These are phyloP conservation scores for Sebastes glaucus DNA, from an alignment of 2,797 vertebrate species.

Conservation along the genomic window DNA sequence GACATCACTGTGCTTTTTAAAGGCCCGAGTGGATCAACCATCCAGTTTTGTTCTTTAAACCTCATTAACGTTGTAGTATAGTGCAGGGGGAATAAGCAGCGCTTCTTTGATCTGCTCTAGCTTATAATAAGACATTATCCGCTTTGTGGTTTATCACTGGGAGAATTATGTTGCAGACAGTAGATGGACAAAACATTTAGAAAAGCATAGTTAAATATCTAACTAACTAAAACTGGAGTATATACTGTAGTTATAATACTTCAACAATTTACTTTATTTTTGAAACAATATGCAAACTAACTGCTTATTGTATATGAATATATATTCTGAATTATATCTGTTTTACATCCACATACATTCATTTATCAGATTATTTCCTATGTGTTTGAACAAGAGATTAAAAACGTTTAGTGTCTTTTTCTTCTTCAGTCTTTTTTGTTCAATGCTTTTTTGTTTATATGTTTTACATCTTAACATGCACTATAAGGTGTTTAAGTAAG, in stretches of 20 bases:
- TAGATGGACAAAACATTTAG: background rate
- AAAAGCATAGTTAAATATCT: background rate
- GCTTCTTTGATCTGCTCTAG: constrained; percentile 2
- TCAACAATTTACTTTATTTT: background rate
- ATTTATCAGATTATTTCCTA: background rate
- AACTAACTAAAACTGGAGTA: background rate
- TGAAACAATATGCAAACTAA: background rate
- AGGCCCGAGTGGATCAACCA: constrained; percentile 10
- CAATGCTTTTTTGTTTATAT: background rate
- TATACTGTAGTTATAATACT: background rate
- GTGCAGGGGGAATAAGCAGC: background rate
- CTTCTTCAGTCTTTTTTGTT: background rate
- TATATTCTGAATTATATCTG: background rate
- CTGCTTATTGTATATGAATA: background rate
- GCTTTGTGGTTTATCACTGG: background rate
- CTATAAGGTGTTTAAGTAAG: background rate
- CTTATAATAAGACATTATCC: background rate
- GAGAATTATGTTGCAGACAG: background rate
- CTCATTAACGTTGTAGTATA: constrained; percentile 2
- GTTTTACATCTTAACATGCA: background rate
- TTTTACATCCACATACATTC: background rate
- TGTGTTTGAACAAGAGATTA: background rate
- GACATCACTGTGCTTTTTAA: constrained; percentile 21
- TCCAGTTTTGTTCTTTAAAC: constrained; percentile 12
- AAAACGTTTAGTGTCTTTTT: background rate